Evolutionary conservation across 2,113 vertebrate genomes (phyloP).

Genomic region (Suricata suricatta): DNA sequence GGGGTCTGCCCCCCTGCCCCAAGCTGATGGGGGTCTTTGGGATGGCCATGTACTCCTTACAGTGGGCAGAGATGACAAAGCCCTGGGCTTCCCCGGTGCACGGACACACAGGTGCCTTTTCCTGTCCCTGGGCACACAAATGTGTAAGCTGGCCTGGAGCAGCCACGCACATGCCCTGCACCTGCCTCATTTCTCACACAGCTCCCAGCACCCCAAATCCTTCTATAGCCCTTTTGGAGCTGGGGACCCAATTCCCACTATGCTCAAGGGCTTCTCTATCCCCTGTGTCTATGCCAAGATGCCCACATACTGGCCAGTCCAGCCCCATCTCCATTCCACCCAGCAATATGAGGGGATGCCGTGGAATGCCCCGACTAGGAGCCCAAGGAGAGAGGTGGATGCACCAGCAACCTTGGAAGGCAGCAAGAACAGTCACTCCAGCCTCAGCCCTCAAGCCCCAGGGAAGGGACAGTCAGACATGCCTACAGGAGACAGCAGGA

Average conservation of each 20-base stretch:
- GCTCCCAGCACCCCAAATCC: background rate
- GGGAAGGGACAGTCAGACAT: background rate
- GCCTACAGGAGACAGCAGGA: background rate
- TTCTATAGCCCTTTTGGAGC: background rate
- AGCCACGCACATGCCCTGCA: background rate
- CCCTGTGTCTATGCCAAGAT: background rate
- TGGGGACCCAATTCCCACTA: background rate
- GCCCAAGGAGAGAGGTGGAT: background rate
- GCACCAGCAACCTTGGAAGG: background rate
- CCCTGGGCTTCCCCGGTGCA: background rate
- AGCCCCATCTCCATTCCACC: background rate
- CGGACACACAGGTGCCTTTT: background rate
- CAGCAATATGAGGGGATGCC: background rate
- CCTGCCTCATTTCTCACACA: background rate
- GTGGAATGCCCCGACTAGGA: background rate
- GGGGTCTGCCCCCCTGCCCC: background rate
- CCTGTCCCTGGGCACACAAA: accelerated
- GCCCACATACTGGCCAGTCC: no score
- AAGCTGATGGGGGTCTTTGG: background rate
- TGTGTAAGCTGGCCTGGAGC: background rate
- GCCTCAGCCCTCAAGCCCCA: background rate
- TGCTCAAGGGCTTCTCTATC: background rate
- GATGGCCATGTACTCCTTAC: background rate
- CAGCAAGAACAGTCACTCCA: background rate
- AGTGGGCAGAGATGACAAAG: background rate